Conservation (phyloP, 2,113 vertebrate species). For the Coracopsis vasa region DNA sequence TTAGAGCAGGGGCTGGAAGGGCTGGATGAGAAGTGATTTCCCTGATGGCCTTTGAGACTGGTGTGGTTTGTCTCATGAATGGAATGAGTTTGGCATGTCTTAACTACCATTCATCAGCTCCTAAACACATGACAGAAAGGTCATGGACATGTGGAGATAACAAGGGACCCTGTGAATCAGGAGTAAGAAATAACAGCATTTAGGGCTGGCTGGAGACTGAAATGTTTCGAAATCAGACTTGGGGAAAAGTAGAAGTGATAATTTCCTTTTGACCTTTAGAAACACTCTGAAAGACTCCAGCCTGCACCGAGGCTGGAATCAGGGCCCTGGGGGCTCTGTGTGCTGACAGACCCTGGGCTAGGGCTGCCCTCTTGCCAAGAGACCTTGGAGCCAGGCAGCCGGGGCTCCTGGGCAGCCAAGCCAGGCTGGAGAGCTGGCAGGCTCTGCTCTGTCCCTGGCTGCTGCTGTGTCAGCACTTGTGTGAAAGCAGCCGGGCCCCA, state of each 20-base stretch:
- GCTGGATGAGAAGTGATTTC: neutral
- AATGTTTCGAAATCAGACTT: neutral
- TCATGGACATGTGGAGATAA: neutral
- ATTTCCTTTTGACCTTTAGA: constrained; percentile 50
- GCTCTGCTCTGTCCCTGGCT: neutral
- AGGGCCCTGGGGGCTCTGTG: neutral
- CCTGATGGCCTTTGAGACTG: neutral
- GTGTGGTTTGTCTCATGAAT: neutral
- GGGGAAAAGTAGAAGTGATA: constrained; percentile 4
- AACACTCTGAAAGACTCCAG: neutral
- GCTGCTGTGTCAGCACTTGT: neutral
- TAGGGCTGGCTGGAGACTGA: constrained; percentile 6
- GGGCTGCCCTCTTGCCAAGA: neutral
- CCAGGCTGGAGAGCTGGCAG: neutral
- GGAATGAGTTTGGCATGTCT: neutral
- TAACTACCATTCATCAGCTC: constrained; percentile 19
- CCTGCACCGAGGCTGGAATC: neutral
- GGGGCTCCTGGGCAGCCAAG: neutral
- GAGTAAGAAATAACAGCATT: neutral
- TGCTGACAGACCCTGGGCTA: neutral
- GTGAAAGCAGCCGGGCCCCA: neutral
- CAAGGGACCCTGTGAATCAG: neutral
- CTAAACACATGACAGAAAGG: constrained; percentile 21
- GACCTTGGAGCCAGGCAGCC: neutral
- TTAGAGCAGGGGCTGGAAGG: neutral